These are phyloP conservation scores for Coryphaenoides rupestris DNA, from an alignment of 2,113 vertebrate genomes.

Conservation along the genomic window DNA sequence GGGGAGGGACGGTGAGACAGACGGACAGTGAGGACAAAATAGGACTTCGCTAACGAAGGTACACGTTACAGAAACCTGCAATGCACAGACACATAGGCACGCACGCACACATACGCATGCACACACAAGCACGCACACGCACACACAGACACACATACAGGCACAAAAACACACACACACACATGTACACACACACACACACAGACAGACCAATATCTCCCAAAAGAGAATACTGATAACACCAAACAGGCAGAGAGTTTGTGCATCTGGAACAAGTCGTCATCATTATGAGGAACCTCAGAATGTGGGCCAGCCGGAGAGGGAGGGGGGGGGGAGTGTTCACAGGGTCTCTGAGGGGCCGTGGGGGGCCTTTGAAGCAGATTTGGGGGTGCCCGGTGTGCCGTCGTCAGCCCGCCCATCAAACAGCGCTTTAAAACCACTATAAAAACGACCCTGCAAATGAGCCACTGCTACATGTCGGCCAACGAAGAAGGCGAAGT, in stretches of 20 bases:
- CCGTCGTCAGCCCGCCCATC: constrained; percentile 42
- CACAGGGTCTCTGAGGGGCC: constrained; percentile 50
- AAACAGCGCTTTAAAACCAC: constrained; percentile 62
- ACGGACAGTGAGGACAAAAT: no score
- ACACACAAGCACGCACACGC: no score
- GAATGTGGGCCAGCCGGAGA: constrained; percentile 53
- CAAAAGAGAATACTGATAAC: constrained; percentile 43
- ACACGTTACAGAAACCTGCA: no score
- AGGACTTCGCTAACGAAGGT: no score
- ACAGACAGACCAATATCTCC: constrained; percentile 37
- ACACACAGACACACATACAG: no score
- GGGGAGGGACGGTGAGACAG: no score
- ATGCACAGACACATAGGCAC: no score
- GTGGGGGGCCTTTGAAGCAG: constrained; percentile 45
- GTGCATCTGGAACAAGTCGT: constrained; percentile 29
- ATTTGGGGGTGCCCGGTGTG: constrained; percentile 38
- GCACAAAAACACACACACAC: no score
- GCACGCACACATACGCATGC: no score
- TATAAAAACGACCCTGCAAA: constrained; percentile 48
- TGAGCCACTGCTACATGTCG: constrained; percentile 54
- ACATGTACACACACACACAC: constrained; percentile 1
- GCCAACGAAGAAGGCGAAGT: constrained; percentile 51
- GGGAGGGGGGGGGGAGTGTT: constrained; percentile 30
- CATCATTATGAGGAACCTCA: constrained; percentile 55
- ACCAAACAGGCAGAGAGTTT: constrained; percentile 44